Evolutionary conservation across 2,113 vertebrate genomes (phyloP), one percentile per base, ranked within the genome.

Genomic region (Sinocyclocheilus grahami): DNA sequence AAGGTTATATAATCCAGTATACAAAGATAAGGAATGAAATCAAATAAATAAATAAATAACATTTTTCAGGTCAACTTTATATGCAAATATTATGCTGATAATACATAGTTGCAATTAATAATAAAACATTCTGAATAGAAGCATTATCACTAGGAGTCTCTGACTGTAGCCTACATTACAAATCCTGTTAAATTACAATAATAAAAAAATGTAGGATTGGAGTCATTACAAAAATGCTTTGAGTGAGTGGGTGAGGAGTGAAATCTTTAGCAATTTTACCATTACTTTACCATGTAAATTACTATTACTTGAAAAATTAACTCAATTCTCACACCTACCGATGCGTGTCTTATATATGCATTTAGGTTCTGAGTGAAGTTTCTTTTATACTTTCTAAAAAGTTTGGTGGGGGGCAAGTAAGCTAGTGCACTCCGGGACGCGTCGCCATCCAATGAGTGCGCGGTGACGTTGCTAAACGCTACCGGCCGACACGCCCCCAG

Each of bases 401-500:
- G 87, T 90, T 92, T 83, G 60, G 82, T 20, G 53, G 71, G 71
- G 89, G 82, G 84, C 86, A 74, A 65, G 82, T 62, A 74, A 89
- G 86, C 78, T 51, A 87, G 84, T 60, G 82, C 92, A 91, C 93
- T 90, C 82, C 42, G 88, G 94, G 93, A 92, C 91, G 90, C 82
- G 2, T 51, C 89, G n/a, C 85, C 33, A 72, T 82, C 94, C 95
- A 95, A 95, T 95, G 92, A 93, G 79, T 48, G 89, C 80, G 90
- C 91, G 94, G 94, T 92, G 94, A 82, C 88, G 91, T 90, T 72
- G 88, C 90, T 53, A 87, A 88, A 90, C 90, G 90, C 91, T 88
- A 91, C 91, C 91, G 91, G 92, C 88, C 87, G 93, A 88, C 95
- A 93, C 95, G 94, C 95, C 95, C 93, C 95, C 95, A 93, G 93